Percentiles rank a stretch among this genome's conserved stretches.
Evolutionary conservation across 2,797 vertebrate genomes (phyloP).

Genomic region (Manis pentadactyla): DNA sequence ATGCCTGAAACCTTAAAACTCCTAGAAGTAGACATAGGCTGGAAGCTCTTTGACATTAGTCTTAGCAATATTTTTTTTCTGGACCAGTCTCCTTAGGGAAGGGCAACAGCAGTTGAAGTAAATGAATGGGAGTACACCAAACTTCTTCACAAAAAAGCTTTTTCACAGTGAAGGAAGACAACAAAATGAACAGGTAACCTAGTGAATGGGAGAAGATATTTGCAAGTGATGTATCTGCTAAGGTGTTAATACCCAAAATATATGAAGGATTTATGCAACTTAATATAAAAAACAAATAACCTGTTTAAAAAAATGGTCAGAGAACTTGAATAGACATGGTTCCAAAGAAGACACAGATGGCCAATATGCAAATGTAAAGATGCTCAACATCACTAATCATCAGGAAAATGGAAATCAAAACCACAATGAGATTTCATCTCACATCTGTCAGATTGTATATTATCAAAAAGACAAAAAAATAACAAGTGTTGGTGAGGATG

Average conservation of each 20-base stretch:
- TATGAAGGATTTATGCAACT: not conserved
- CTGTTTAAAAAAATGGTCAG: not conserved
- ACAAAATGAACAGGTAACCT: not conserved
- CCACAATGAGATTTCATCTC: not conserved
- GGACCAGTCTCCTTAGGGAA: not conserved
- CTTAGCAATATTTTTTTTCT: not conserved
- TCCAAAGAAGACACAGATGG: not conserved
- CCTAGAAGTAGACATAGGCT: not conserved
- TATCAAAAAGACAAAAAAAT: not conserved
- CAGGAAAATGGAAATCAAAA: not conserved
- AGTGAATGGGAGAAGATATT: not conserved
- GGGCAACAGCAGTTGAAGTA: not conserved
- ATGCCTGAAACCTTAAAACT: not conserved
- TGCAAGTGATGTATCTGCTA: not conserved
- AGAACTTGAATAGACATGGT: not conserved
- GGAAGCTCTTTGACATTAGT: not conserved
- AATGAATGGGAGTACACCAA: not conserved
- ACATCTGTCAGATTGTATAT: not conserved
- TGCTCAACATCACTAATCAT: not conserved
- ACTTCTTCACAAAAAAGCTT: not conserved
- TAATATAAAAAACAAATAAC: not conserved
- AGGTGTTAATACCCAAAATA: not conserved
- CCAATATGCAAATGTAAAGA: not conserved
- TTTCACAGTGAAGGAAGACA: not conserved
- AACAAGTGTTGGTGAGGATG: not conserved